A percentile compares a stretch with the other conserved stretches of the same genome.
These are phyloP conservation scores for Leguminivora glycinivorella DNA, from an alignment of 1,140 invertebrate species.

Conservation along the genomic window DNA sequence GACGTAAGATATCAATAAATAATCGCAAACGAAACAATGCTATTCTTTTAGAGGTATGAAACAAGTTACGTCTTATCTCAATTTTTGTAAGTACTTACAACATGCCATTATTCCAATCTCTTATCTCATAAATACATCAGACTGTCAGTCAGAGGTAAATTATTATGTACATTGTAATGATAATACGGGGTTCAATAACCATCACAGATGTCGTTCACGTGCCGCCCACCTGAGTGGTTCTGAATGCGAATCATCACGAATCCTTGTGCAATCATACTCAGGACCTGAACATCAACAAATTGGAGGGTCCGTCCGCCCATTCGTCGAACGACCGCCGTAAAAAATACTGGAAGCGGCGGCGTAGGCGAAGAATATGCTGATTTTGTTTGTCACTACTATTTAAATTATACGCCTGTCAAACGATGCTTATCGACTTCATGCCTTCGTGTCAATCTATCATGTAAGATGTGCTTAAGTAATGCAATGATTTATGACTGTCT, in stretches of 20 bases:
- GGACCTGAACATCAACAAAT: slow-evolving; percentile 52
- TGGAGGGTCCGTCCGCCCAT: slow-evolving; percentile 48
- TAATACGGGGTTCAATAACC: slow-evolving; percentile 52
- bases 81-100: slow-evolving; percentile 9
- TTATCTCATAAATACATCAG: slow-evolving; percentile 26
- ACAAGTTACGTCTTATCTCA: slow-evolving; percentile 18
- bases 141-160: slow-evolving; percentile 29
- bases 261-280: slow-evolving; percentile 53
- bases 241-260: slow-evolving; percentile 45
- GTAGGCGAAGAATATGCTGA: slow-evolving; percentile 19
- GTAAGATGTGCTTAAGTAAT: slow-evolving; percentile 16
- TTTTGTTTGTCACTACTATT: slow-evolving; percentile 29
- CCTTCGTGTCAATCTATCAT: slow-evolving; percentile 23
- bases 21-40: neutral
- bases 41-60: neutral
- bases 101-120: slow-evolving; percentile 20
- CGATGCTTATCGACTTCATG: slow-evolving; percentile 21
- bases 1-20: neutral
- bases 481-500: slow-evolving; percentile 19
- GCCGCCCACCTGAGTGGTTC: slow-evolving; percentile 54
- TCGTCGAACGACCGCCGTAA: slow-evolving; percentile 35
- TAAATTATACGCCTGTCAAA: slow-evolving; percentile 27
- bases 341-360: slow-evolving; percentile 31
- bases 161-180: slow-evolving; percentile 37
- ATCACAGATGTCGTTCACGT: slow-evolving; percentile 56